phyloP scores from a whole-genome alignment of 2,797 vertebrate species.

The Rhynchonycteris naso region DNA sequence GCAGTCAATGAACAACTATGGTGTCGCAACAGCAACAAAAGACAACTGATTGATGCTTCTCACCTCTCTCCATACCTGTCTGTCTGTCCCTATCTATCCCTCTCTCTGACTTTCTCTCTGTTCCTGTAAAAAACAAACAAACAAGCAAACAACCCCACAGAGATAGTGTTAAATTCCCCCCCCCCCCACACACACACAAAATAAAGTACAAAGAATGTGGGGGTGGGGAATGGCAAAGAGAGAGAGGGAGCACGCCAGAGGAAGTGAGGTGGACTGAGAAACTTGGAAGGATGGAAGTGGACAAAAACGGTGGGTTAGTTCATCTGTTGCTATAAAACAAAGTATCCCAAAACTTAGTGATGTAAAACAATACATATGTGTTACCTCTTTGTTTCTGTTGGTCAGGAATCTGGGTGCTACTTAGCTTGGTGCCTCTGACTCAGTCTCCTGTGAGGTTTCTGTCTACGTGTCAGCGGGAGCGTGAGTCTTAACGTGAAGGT shows the following conservation, averaged over 20 bases:
- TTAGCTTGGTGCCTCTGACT: not conserved
- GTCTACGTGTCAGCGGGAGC: no score
- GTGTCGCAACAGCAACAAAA: no score
- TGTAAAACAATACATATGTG: not conserved
- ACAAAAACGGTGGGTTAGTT: not conserved
- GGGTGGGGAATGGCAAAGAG: not conserved
- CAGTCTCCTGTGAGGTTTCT: not conserved
- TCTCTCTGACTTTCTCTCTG: no score
- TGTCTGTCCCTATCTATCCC: no score
- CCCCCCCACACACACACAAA: not conserved
- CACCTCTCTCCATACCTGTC: no score
- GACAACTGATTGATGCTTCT: no score
- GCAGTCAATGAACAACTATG: no score
- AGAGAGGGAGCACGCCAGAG: not conserved
- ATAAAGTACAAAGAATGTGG: not conserved
- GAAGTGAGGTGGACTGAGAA: not conserved
- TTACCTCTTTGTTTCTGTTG: not conserved
- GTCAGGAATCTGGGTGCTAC: not conserved
- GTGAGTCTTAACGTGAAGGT: not conserved
- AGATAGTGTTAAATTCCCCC: not conserved
- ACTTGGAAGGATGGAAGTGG: not conserved
- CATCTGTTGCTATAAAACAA: not conserved
- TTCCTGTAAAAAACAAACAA: no score
- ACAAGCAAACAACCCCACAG: no score
- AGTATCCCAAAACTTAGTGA: not conserved